Conservation (phyloP, 2,797 vertebrate species). For the Acanthornis magna region DNA sequence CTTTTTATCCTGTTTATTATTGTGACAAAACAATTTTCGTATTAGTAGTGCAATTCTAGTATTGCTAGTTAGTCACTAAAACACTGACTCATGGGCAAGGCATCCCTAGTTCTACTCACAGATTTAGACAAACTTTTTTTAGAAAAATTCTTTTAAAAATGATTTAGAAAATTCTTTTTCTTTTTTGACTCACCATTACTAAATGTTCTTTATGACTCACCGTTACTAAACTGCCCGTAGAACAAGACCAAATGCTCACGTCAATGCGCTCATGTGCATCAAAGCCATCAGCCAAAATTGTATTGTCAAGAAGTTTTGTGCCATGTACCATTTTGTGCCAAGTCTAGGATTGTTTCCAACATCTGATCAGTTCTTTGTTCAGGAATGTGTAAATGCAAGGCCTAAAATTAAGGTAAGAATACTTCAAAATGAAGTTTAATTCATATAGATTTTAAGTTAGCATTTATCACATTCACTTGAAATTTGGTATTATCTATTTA, state of each 20-base stretch:
- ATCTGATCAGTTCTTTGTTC: conserved; percentile 78
- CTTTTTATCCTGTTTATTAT: not conserved
- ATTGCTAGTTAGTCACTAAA: not conserved
- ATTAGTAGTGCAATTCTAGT: not conserved
- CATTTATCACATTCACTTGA: not conserved
- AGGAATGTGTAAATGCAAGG: conserved; percentile 78
- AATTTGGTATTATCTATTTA: not conserved
- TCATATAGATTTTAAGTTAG: not conserved
- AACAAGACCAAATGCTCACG: conserved; percentile 79
- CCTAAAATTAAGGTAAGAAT: conserved; percentile 52
- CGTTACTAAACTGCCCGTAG: conserved; percentile 72
- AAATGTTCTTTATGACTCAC: conserved; percentile 40
- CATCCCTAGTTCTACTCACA: not conserved
- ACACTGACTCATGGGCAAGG: not conserved
- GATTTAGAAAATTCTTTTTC: not conserved
- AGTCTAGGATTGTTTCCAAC: conserved; percentile 81
- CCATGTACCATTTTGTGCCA: conserved; percentile 82
- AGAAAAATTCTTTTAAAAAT: too few species aligned
- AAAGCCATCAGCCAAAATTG: conserved; percentile 78
- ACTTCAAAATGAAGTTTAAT: not conserved
- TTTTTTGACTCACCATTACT: not conserved
- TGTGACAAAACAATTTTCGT: not conserved
- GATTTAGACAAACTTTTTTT: not conserved
- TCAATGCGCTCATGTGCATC: conserved; percentile 81
- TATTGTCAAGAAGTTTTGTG: conserved; percentile 82